phyloP scores from a whole-genome alignment of 2,888 invertebrate genomes.

The Dysmachus trigonus region DNA sequence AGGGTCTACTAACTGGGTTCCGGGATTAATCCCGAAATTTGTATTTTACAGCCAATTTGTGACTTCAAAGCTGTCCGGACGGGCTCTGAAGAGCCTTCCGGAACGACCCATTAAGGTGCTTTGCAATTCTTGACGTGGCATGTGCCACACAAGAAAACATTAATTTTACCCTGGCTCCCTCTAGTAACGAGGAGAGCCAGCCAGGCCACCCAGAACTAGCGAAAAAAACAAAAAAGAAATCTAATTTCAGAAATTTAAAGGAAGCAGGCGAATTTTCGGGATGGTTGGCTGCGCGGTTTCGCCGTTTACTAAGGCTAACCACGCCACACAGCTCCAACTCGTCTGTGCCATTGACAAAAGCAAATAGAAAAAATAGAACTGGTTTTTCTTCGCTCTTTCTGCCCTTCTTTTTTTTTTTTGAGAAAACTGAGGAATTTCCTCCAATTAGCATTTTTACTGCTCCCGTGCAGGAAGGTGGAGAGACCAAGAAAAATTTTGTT shows the following conservation, averaged over 20 bases:
- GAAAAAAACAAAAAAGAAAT: not conserved
- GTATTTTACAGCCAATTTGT: not conserved
- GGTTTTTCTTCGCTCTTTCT: not conserved
- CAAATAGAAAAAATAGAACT: conserved; percentile 4
- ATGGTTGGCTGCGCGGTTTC: not conserved
- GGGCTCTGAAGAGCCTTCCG: not conserved
- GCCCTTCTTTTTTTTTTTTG: not conserved
- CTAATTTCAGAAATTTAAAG: conserved; percentile 19
- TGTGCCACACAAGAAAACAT: not conserved
- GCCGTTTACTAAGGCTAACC: not conserved
- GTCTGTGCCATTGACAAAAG: conserved; percentile 28
- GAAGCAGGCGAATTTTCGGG: not conserved
- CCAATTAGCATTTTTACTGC: conserved; percentile 38
- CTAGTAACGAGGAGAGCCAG: not conserved
- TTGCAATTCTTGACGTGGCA: not conserved
- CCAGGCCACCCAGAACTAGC: not conserved
- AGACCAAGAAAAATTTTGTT: conserved; percentile 37
- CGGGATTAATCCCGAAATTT: not conserved
- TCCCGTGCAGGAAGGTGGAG: not conserved
- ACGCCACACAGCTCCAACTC: not conserved
- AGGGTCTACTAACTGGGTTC: not conserved
- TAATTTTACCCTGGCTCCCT: not conserved
- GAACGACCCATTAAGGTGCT: not conserved
- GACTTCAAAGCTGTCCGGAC: not conserved
- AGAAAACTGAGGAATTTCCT: conserved; percentile 37